Percentiles rank a stretch among this genome's conserved stretches.
phyloP scores from a whole-genome alignment of 2,888 invertebrate genomes.

The Trichopria drosophilae region DNA sequence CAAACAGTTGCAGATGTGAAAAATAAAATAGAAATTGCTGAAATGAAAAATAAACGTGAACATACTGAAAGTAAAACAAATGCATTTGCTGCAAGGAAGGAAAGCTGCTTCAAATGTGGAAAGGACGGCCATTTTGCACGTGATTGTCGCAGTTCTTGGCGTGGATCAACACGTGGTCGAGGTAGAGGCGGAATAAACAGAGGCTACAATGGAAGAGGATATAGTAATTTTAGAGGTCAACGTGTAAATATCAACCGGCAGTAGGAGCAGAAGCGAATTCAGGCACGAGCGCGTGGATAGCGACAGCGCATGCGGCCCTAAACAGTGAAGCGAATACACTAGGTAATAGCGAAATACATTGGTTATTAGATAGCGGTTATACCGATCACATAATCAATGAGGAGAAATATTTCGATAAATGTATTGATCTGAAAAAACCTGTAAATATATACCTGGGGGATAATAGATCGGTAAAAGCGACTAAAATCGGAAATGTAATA shows the following conservation, averaged over 20 bases:
- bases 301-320: background rate
- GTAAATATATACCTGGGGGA: slow-evolving; percentile 12
- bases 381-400: slow-evolving; percentile 3
- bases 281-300: background rate
- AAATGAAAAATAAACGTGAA: slow-evolving; percentile 4
- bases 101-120: slow-evolving; percentile 2
- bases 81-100: slow-evolving; percentile 2
- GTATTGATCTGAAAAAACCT: slow-evolving; percentile 6
- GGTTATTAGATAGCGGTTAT: too few relatives aligned
- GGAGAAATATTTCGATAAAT: slow-evolving; percentile 3
- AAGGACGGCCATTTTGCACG: slow-evolving; percentile 19
- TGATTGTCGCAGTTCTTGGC: slow-evolving; percentile 8
- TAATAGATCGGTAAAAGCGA: slow-evolving; percentile 9
- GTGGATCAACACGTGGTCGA: slow-evolving; percentile 5
- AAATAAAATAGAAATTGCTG: too few relatives aligned
- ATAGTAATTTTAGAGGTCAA: background rate
- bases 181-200: background rate
- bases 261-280: background rate
- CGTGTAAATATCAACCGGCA: background rate
- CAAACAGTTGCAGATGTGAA: too few relatives aligned
- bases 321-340: background rate
- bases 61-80: slow-evolving; percentile 2
- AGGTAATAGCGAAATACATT: background rate
- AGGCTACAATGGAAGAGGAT: slow-evolving; percentile 4
- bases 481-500: slow-evolving; percentile 5